phyloP scores from a whole-genome alignment of 1,140 invertebrate species.

The Thaumatotibia leucotreta region DNA sequence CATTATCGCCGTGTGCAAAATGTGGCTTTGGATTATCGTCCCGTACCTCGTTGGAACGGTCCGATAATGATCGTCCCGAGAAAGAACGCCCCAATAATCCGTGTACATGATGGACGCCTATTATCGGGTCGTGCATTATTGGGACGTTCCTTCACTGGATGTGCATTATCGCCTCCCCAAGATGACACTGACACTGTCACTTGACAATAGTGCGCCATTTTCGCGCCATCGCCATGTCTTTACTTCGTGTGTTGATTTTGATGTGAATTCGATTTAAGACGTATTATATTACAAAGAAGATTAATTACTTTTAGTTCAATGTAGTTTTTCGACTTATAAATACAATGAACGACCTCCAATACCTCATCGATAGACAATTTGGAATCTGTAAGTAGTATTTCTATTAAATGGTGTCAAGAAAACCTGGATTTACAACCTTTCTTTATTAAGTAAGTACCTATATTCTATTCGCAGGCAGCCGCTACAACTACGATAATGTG shows the following conservation, averaged over 20 bases:
- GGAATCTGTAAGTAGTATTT: constrained; percentile 58
- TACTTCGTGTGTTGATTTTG: not conserved
- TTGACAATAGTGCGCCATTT: constrained; percentile 2
- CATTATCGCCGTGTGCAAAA: too few relatives aligned
- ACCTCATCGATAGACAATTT: constrained; percentile 68
- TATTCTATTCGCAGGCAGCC: constrained; percentile 52
- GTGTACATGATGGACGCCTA: too few relatives aligned
- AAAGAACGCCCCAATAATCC: too few relatives aligned
- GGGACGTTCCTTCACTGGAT: too few relatives aligned
- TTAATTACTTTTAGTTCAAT: not conserved
- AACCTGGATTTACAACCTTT: not conserved
- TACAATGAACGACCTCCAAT: constrained; percentile 62
- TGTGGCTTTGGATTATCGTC: too few relatives aligned
- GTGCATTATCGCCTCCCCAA: too few relatives aligned
- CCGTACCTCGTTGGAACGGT: too few relatives aligned
- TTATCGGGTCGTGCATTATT: too few relatives aligned
- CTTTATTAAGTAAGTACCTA: too few relatives aligned
- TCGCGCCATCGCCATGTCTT: constrained; percentile 1
- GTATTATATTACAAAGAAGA: not conserved
- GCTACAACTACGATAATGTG: constrained; percentile 70
- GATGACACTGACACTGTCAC: not conserved
- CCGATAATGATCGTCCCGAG: too few relatives aligned
- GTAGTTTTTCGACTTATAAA: not conserved
- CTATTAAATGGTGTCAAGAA: not conserved
- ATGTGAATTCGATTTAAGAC: not conserved